Evolutionary conservation across 2,797 vertebrate species (phyloP).

Genomic region (Ceyx erithaca): DNA sequence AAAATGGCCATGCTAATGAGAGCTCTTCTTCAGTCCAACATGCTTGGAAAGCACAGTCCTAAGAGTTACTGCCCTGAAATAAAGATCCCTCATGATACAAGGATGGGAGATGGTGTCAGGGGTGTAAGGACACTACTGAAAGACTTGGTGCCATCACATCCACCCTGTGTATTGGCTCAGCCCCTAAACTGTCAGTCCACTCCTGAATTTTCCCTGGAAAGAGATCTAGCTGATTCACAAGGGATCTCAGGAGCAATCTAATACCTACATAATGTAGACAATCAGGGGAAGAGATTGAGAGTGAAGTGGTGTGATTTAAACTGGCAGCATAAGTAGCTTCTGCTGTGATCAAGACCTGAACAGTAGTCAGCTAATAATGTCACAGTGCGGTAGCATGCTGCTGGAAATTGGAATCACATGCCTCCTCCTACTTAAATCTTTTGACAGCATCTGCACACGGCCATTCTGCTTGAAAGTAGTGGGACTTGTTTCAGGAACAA

Average conservation of each 20-base stretch:
- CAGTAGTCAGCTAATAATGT: not conserved
- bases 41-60: not conserved
- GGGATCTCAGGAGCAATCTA: not conserved
- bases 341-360: not conserved
- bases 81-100: not conserved
- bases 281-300: not conserved
- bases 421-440: not conserved
- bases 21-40: accelerated
- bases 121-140: not conserved
- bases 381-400: not conserved
- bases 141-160: not conserved
- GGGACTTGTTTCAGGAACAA: not conserved
- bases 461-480: not conserved
- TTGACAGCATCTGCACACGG: not conserved
- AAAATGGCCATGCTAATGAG: not conserved
- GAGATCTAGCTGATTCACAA: not conserved
- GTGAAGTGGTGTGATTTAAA: not conserved
- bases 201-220: not conserved
- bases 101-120: not conserved
- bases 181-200: not conserved
- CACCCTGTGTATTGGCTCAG: not conserved
- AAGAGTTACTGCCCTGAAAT: not conserved
- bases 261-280: accelerated
- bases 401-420: not conserved
- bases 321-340: not conserved